Percentiles rank a stretch among this genome's conserved stretches.
These are phyloP conservation scores for Enteromius trimaculatus DNA, from an alignment of 2,797 vertebrate genomes.

Conservation along the genomic window DNA sequence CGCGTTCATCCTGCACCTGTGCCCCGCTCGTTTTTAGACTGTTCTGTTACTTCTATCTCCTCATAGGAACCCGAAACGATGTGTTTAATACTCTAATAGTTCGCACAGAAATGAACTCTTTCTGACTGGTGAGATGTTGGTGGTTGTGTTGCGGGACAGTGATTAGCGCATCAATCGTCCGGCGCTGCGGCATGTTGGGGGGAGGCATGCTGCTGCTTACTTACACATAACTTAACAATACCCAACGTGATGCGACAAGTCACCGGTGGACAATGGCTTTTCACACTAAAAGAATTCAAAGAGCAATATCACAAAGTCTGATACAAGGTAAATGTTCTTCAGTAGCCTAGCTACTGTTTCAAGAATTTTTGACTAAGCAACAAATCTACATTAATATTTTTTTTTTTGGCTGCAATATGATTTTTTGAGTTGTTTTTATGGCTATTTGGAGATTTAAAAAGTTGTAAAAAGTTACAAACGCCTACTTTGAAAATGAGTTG, in stretches of 20 bases:
- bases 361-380: not conserved
- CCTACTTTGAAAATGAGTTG: not conserved
- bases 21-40: not conserved
- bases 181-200: slow-evolving; percentile 42
- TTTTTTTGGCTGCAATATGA: too few relatives aligned
- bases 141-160: not conserved
- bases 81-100: too few relatives aligned
- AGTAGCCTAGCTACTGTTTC: not conserved
- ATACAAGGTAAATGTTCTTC: not conserved
- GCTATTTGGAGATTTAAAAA: not conserved
- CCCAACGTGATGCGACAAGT: slow-evolving; percentile 44
- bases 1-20: slow-evolving; percentile 18
- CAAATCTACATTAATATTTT: not conserved
- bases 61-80: not conserved
- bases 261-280: slow-evolving; percentile 46
- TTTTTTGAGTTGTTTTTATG: not conserved
- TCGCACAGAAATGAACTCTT: not conserved
- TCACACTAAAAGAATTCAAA: slow-evolving; percentile 17
- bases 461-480: not conserved
- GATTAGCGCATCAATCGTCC: not conserved
- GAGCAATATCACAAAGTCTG: not conserved
- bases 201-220: slow-evolving; percentile 51
- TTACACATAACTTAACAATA: slow-evolving; percentile 61
- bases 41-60: not conserved
- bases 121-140: not conserved